Base-by-base conservation (phyloP, 2,797 vertebrate genomes). In the Argya squamiceps region DNA sequence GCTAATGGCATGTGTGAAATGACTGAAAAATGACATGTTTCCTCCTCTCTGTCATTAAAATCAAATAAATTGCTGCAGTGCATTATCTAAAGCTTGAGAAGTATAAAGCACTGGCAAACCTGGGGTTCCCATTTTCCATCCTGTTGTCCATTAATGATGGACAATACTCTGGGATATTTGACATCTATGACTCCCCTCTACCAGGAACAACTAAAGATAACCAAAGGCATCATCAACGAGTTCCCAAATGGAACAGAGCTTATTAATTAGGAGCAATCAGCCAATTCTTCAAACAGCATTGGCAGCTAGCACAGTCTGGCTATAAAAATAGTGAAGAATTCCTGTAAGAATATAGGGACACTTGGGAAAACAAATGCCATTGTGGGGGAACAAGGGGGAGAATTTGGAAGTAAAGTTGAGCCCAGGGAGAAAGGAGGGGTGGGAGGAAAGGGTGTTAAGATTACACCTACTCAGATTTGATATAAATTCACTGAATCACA, bases 1-100 rank as follows among this genome's bases (percentile, higher is more conserved):
- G 84, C 94, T 97, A 92, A 95, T 95, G 86, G 52, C 36, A 89
- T 96, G 74, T 94, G 80, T 94, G 91, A 97, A 97, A 95, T 68
- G 87, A 90, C 88, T 95, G 84, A 91, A 67, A 95, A 92, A 92
- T 97, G 96, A 86, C 81, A 95, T 55, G 92, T 95, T 95, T 96
- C 79, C 89, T 74, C 67, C 75, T 96, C 69, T 69, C 84, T 53
- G 58, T 74, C 92, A 96, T 93, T 94, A 95, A 95, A 94, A 93
- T 86, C 79, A 93, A 95, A 96, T 55, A 88, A 95, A 88, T 90
- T 71, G 71, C 77, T 81, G 80, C 93, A 71, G 76, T 76, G 60
- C 41, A 77, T 96, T 93, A 84, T 65, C 47, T 75, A 55, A 94
- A 84, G 60, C 68, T 88, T 18, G 15, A 58, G 73, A 69, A 73